phyloP scores from a whole-genome alignment of 2,888 invertebrate species.

The Cataglyphis albicans region DNA sequence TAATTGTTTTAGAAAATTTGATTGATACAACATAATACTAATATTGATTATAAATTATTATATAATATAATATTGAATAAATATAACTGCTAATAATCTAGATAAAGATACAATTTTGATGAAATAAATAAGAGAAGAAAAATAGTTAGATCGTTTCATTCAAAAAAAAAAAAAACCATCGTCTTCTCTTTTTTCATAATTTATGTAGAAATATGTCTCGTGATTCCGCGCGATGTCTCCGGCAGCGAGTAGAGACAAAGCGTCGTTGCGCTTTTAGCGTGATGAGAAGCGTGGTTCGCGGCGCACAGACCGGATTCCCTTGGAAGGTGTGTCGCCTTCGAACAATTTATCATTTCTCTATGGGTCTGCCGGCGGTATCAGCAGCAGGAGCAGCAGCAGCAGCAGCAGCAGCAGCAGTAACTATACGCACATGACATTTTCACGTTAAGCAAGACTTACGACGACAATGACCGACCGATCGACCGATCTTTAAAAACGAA shows the following conservation, averaged over 20 bases:
- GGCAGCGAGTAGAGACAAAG: constrained; percentile 15
- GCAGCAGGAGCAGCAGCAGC: constrained; percentile 11
- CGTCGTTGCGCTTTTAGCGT: constrained; percentile 48
- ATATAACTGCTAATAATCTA: background rate
- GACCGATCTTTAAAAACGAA: constrained; percentile 63
- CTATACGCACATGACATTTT: constrained; percentile 49
- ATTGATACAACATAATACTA: background rate
- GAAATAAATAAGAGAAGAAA: background rate
- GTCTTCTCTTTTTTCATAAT: background rate
- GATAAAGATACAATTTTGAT: background rate
- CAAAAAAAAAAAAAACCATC: background rate
- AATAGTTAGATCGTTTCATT: background rate
- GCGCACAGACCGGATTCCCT: constrained; percentile 21
- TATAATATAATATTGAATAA: background rate
- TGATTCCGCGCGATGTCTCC: constrained; percentile 29
- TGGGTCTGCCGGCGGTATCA: constrained; percentile 39
- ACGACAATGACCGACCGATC: constrained; percentile 58
- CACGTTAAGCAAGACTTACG: constrained; percentile 63
- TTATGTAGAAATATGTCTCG: constrained; percentile 15
- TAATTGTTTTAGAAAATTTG: background rate
- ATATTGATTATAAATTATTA: background rate
- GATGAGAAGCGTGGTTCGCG: constrained; percentile 41
- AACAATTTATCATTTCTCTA: constrained; percentile 68
- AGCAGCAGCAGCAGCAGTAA: constrained; percentile 7
- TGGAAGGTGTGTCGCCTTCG: constrained; percentile 28